Evolutionary conservation across 2,888 invertebrate species (phyloP), one percentile per base, ranked within the genome.

Genomic region (Onchidella celtica): DNA sequence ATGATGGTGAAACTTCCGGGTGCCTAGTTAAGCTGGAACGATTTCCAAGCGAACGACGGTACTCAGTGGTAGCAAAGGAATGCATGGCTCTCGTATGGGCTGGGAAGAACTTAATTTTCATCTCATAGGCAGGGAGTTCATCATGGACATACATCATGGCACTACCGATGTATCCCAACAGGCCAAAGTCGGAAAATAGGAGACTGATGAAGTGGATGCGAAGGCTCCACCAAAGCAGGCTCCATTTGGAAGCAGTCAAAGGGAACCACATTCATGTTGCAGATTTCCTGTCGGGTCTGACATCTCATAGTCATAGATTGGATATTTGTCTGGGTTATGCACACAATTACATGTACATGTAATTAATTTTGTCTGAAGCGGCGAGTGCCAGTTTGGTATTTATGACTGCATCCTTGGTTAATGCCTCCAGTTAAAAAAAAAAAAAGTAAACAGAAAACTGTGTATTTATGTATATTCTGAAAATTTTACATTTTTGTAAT

Each of bases 21-120:
- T n/a, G n/a, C n/a, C n/a, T n/a, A n/a, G n/a, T n/a, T n/a, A n/a
- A n/a, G n/a, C n/a, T n/a, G n/a, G n/a, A n/a, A n/a, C 55, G 11
- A 17, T 38, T 3, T 40, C 40, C 70, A 4, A 14, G 40, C 4
- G 70, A 70, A 27, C 70, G 40, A 21, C 36, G 70, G 9, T 70
- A 70, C 40, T 70, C 70, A 17, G 70, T 70, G 3, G 24, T 70
- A 11, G 70, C 36, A 40, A 24, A 34, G 17, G 70, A 70, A 70
- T 70, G 70, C 24, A 21, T 70, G 3, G 70, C 70, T 40, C 40
- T 70, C 4, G 47, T 70, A 4, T 70, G 70, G 70, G 70, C 70
- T 9, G 24, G 36, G 24, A 36, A 38, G 47, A 36, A 40, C 17
- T 38, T 70, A 9, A 27, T 9, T 29, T 3, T 11, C n/a, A 66